phyloP scores from a whole-genome alignment of 2,888 invertebrate genomes.

The Drosophila tanythrix region DNA sequence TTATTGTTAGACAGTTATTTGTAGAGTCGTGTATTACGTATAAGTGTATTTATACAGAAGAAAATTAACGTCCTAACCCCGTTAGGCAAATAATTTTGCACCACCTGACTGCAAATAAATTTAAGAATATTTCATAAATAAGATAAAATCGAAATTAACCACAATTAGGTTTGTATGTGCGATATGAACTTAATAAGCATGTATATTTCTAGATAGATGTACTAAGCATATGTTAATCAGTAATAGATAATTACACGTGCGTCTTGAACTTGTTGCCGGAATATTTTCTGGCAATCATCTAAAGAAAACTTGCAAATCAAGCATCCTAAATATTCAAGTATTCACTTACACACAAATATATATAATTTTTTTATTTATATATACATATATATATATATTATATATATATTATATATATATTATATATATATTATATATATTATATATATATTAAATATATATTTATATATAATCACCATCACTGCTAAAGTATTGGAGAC shows the following conservation, averaged over 20 bases:
- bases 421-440: neutral
- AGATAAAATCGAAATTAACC: neutral
- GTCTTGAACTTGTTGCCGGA: constrained; percentile 19
- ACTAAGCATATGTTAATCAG: neutral
- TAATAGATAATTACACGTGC: neutral
- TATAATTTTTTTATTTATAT: neutral
- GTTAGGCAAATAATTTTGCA: neutral
- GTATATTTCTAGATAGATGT: neutral
- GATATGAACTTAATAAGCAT: neutral
- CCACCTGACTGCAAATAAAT: neutral
- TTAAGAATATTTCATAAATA: neutral
- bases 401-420: neutral
- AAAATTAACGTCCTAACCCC: neutral
- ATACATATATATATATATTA: neutral
- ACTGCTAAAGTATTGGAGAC: constrained; percentile 33
- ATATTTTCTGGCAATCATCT: neutral
- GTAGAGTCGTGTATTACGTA: neutral
- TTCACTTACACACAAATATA: neutral
- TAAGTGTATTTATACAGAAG: neutral
- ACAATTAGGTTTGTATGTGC: neutral
- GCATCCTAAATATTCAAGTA: neutral
- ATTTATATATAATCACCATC: constrained; percentile 1
- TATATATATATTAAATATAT: neutral
- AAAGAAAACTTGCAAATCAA: constrained; percentile 3
- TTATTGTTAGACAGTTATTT: neutral